Evolutionary conservation across 2,113 vertebrate genomes (phyloP).

Genomic region (Panthera tigris): DNA sequence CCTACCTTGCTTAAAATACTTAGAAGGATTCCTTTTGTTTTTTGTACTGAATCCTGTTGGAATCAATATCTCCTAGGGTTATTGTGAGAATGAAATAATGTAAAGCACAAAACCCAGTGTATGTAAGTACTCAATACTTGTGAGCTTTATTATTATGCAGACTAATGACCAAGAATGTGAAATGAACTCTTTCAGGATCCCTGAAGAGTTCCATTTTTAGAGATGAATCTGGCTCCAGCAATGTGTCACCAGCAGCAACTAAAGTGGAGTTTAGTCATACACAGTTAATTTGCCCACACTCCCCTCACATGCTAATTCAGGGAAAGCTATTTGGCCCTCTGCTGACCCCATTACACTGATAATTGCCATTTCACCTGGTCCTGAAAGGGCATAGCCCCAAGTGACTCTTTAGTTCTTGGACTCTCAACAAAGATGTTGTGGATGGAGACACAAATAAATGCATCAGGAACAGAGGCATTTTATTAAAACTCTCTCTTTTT

Average conservation of each 20-base stretch:
- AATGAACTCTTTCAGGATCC: not conserved
- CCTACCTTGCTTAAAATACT: not conserved
- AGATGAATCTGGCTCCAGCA: not conserved
- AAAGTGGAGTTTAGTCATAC: not conserved
- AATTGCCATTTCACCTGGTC: not conserved
- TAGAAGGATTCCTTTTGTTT: not conserved
- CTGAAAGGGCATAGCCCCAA: not conserved
- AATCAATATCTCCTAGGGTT: not conserved
- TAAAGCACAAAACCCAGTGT: not conserved
- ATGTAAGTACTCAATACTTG: not conserved
- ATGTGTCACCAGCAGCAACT: not conserved
- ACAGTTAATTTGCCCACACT: not conserved
- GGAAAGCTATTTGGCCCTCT: not conserved
- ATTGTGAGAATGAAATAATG: not conserved
- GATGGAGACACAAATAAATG: not conserved
- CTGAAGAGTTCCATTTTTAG: not conserved
- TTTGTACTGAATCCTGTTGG: not conserved
- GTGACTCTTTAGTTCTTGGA: not conserved
- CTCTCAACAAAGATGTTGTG: not conserved
- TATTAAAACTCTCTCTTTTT: conserved; percentile 26
- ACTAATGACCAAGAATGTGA: not conserved
- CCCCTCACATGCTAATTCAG: not conserved
- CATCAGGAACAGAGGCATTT: not conserved
- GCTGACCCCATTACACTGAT: not conserved
- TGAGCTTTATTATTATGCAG: not conserved